Evolutionary conservation across 1,140 invertebrate species (phyloP), one percentile per base, ranked within the genome.

Genomic region (Triops cancriformis): DNA sequence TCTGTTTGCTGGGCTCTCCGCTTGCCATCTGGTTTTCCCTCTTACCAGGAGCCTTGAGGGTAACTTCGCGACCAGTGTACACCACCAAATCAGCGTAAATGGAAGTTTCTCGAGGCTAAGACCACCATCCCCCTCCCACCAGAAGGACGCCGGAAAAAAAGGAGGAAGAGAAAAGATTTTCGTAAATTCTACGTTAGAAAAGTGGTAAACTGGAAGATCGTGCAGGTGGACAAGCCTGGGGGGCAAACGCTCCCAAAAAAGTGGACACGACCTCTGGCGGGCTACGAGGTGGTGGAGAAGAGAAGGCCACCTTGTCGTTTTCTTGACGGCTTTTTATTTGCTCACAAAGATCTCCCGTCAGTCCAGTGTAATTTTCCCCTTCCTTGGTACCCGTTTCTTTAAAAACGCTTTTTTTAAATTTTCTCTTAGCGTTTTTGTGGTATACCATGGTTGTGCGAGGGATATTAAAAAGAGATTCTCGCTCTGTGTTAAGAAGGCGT

Each of bases 171-270:
- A 64, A 64, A 64, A 64, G 51, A 2, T 18, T 10, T 45, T n/a
- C 18, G 23, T 23, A 23, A 64, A 4, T 64, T 18, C 51, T 23
- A 64, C 51, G 51, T 64, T 64, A 14, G 51, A 64, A 37, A 64
- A 64, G 51, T 64, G 51, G 51, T 64, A 64, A 64, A 64, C 51
- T 64, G 51, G 51, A 64, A 64, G 51, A 64, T 64, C 51, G 51
- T 64, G 51, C 51, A 64, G 51, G 51, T 64, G 51, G 51, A 64
- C 51, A 23, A 14, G 51, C 51, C 51, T 64, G 10, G 23, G 18
- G 31, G 51, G 51, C 51, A 14, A 64, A 14, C 18, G 31, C 7
- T 7, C 31, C 2, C 51, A 64, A n/a, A 64, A 64, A 64, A 64
- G 23, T n/a, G 51, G 10, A 64, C 51, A 64, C 18, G 51, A 23